These are phyloP conservation scores for Scaptomyza tumidula DNA, from an alignment of 2,888 invertebrate species.

Conservation along the genomic window DNA sequence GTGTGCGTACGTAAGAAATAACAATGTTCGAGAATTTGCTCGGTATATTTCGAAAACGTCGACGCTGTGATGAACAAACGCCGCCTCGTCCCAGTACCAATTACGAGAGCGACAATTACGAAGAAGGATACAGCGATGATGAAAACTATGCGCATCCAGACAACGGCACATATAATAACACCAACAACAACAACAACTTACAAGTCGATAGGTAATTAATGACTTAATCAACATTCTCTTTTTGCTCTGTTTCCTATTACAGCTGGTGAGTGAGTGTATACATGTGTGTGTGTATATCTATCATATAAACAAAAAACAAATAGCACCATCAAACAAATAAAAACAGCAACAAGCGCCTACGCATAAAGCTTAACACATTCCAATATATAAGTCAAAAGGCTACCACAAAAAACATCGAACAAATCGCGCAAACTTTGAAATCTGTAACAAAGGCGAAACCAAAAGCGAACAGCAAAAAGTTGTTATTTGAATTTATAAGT, in stretches of 20 bases:
- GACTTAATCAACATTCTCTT: slow-evolving; percentile 54
- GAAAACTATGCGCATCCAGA: slow-evolving; percentile 25
- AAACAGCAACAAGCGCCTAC: slow-evolving; percentile 54
- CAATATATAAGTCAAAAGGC: slow-evolving; percentile 47
- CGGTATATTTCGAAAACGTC: slow-evolving; percentile 81
- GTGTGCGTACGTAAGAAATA: slow-evolving; percentile 26
- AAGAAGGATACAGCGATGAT: slow-evolving; percentile 39
- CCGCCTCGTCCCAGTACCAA: slow-evolving; percentile 10
- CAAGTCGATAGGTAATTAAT: slow-evolving; percentile 75
- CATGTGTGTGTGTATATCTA: slow-evolving; percentile 39
- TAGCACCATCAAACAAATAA: slow-evolving; percentile 34
- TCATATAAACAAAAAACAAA: slow-evolving; percentile 45
- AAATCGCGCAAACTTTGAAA: slow-evolving; percentile 47
- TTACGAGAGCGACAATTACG: slow-evolving; percentile 23
- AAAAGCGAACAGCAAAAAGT: slow-evolving; percentile 1
- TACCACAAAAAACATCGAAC: slow-evolving; percentile 27
- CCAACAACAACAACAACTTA: slow-evolving; percentile 26
- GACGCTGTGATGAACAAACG: slow-evolving; percentile 70
- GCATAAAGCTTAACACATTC: slow-evolving; percentile 68
- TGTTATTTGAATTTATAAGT: slow-evolving; percentile 7
- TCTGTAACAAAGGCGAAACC: slow-evolving; percentile 12
- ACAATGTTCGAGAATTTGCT: slow-evolving; percentile 80
- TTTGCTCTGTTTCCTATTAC: slow-evolving; percentile 65
- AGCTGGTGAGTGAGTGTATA: slow-evolving; percentile 56
- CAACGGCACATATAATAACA: slow-evolving; percentile 33